Percentiles rank a stretch among this genome's conserved stretches.
phyloP scores from a whole-genome alignment of 2,888 invertebrate species.

The Morpho helenor region DNA sequence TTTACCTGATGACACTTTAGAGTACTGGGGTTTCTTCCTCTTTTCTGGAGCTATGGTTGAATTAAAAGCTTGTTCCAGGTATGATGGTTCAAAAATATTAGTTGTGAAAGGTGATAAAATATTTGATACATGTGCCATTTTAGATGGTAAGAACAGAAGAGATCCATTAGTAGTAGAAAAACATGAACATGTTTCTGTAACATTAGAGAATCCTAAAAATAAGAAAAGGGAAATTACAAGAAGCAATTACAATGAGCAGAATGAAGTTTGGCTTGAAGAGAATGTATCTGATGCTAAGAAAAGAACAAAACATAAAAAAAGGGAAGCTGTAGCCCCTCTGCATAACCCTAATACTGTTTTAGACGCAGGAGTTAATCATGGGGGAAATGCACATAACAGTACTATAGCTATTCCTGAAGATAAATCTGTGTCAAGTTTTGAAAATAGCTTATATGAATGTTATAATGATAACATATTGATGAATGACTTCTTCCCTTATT shows the following conservation, averaged over 20 bases:
- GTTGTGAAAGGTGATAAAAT: conserved; percentile 89
- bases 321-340: conserved; percentile 49
- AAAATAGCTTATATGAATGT: conserved; percentile 86
- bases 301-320: conserved; percentile 43
- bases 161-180: conserved; percentile 80
- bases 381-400: conserved; percentile 84
- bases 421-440: conserved; percentile 90
- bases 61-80: conserved; percentile 88
- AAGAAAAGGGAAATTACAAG: conserved; percentile 22
- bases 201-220: conserved; percentile 54
- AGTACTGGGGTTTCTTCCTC: conserved; percentile 94
- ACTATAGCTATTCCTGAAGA: conserved; percentile 73
- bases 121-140: conserved; percentile 87
- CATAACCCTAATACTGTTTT: conserved; percentile 77
- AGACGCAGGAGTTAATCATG: conserved; percentile 87
- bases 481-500: conserved; percentile 84
- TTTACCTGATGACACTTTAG: conserved; percentile 90
- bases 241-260: conserved; percentile 12
- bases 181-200: conserved; percentile 76
- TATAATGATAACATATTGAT: conserved; percentile 88
- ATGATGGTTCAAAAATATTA: conserved; percentile 87
- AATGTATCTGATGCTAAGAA: conserved; percentile 20
- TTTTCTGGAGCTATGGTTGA: conserved; percentile 87
- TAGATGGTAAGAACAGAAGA: conserved; percentile 83
- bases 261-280: conserved; percentile 10